These are phyloP conservation scores for Melanotaenia duboulayi DNA, from an alignment of 2,113 vertebrate species.

Conservation along the genomic window DNA sequence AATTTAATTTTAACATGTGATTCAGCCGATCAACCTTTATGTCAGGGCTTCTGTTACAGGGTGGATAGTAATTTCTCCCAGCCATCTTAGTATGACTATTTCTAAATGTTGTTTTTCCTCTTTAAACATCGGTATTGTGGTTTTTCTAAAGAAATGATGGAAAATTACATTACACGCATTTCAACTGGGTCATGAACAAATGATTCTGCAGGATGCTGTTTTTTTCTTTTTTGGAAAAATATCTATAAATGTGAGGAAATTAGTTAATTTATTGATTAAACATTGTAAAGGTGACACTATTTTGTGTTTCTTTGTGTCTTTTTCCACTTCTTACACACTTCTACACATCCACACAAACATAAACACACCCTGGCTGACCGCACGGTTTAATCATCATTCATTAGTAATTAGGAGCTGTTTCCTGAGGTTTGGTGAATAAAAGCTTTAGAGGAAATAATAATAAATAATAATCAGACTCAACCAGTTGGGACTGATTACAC, in stretches of 20 bases:
- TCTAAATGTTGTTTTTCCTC: too few relatives aligned
- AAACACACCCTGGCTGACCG: conserved; percentile 61
- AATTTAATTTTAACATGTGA: too few relatives aligned
- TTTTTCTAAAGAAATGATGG: not conserved
- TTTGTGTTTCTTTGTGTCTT: conserved; percentile 26
- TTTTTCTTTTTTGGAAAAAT: not conserved
- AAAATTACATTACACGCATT: not conserved
- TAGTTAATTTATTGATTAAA: not conserved
- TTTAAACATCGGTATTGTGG: not conserved
- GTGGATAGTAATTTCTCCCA: too few relatives aligned
- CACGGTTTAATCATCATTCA: conserved; percentile 66
- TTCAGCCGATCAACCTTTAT: too few relatives aligned
- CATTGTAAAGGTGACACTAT: conserved; percentile 13
- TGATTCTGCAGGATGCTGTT: not conserved
- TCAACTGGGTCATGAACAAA: not conserved
- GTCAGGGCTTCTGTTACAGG: too few relatives aligned
- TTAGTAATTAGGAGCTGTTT: conserved; percentile 75
- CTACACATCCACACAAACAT: not conserved
- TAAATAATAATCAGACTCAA: conserved; percentile 76
- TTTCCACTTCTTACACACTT: conserved; percentile 11
- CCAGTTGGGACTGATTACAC: conserved; percentile 72
- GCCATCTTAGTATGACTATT: too few relatives aligned
- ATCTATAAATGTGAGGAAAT: conserved; percentile 13
- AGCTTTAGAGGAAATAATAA: conserved; percentile 71
- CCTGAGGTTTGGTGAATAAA: conserved; percentile 68